phyloP scores from a whole-genome alignment of 2,113 vertebrate species.

The Gulo gulo region DNA sequence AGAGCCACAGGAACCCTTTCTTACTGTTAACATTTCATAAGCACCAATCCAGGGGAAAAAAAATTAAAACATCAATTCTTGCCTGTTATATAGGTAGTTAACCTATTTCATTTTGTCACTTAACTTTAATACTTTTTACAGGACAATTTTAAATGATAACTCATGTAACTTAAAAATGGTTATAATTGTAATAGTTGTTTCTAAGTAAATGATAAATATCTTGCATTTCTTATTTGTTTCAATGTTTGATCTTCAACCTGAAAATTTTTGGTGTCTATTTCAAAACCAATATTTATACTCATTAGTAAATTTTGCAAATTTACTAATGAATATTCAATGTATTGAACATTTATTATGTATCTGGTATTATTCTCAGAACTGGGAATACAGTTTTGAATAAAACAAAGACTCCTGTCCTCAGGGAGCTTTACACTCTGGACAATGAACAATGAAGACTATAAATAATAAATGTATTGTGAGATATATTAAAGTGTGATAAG shows the following conservation, averaged over 20 bases:
- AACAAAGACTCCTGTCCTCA: neutral
- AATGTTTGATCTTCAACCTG: neutral
- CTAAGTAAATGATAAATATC: neutral
- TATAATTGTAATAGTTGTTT: neutral
- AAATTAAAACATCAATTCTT: neutral
- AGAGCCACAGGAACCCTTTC: neutral
- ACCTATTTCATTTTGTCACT: neutral
- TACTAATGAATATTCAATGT: neutral
- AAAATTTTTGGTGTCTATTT: neutral
- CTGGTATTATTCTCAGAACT: neutral
- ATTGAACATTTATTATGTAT: neutral
- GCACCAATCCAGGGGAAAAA: neutral
- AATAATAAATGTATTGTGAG: neutral
- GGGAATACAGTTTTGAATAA: neutral
- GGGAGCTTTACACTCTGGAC: neutral
- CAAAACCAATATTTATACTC: slow-evolving; percentile 8
- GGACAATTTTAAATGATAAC: neutral
- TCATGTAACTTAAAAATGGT: slow-evolving; percentile 7
- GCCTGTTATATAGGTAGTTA: neutral
- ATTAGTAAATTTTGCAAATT: neutral
- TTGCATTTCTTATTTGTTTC: neutral
- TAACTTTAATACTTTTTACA: neutral
- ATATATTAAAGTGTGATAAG: neutral
- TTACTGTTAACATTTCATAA: neutral
- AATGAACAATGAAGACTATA: neutral